phyloP scores from a whole-genome alignment of 2,797 vertebrate genomes.

The Xenentodon cancila region DNA sequence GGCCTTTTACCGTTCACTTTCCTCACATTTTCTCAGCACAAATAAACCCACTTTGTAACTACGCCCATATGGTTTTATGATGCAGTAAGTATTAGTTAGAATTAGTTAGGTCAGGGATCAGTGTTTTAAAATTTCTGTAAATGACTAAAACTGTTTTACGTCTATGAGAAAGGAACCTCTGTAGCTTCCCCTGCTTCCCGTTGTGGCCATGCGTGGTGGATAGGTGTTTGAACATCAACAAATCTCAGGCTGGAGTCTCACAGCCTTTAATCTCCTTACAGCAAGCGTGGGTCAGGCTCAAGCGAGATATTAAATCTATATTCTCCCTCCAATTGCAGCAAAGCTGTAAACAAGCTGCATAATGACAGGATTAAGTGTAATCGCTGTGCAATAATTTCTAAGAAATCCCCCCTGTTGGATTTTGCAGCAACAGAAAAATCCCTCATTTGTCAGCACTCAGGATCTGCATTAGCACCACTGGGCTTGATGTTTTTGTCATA shows the following conservation, averaged over 20 bases:
- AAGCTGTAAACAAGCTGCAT: constrained; percentile 43
- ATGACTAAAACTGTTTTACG: neutral
- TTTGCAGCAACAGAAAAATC: constrained; percentile 15
- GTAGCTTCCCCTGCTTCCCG: constrained; percentile 12
- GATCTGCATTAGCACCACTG: neutral
- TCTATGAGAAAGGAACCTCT: neutral
- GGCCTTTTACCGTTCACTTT: too few relatives aligned
- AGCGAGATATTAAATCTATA: constrained; percentile 39
- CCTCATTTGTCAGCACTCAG: neutral
- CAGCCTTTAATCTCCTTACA: constrained; percentile 55
- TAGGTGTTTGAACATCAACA: constrained; percentile 3
- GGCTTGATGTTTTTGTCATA: neutral
- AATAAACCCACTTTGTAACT: too few relatives aligned
- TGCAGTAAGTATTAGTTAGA: neutral
- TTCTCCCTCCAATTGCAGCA: constrained; percentile 9
- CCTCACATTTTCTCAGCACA: too few relatives aligned
- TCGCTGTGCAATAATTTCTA: constrained; percentile 36
- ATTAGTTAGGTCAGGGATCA: neutral
- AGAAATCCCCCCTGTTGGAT: constrained; percentile 5
- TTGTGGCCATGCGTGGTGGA: neutral
- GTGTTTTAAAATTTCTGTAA: neutral
- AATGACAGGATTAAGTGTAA: constrained; percentile 41
- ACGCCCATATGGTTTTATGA: too few relatives aligned
- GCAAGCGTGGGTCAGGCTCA: constrained; percentile 10
- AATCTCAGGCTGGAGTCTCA: constrained; percentile 20